Evolutionary conservation across 1,140 invertebrate species (phyloP), one percentile per base, ranked within the genome.

Genomic region (Homarus americanus): DNA sequence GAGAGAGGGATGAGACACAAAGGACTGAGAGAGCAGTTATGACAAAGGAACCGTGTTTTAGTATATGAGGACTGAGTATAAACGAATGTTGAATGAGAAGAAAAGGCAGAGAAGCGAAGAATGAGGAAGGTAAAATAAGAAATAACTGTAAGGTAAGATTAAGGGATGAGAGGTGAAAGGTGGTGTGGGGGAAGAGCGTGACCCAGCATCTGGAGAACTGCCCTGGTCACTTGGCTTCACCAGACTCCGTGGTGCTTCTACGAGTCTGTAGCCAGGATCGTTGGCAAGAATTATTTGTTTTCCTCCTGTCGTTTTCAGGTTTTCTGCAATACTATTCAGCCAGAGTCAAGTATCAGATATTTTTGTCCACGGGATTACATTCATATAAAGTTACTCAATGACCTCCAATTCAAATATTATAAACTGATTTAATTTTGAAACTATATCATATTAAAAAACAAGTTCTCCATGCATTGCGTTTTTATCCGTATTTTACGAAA

Each of bases 161-260:
- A 58, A 69, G 53, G 20, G 53, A 58, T 10, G 20, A 24, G 20
- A 24, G 2, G 53, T 10, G 53, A 58, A 17, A 58, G 53, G 20
- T 5, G 32, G n/a, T 1, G 63, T 28, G n/a, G 40, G 73, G 17
- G 73, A 76, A 76, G 36, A 40, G 34, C 2, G 73, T 5, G 40
- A 40, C 34, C 2, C 20, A 76, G 73, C 38, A 24, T 58, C 44
- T 49, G 28, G 49, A 20, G 20, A 73, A 87, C 44, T 93, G 97
- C 97, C 98, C 94, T 99, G 96, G 24, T 98, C 97, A 94, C 53
- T 17, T n/a, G 53, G 24, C 17, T 58, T 58, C 53, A 58, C 12
- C 53, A 20, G 10, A 20, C 24, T 20, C 53, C 24, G 53, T 49
- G 44, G 17, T 20, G 24, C 53, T 20, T 58, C 24, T 20, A 58